Evolutionary conservation across 1,140 invertebrate species (phyloP).

Genomic region (Asbolus verrucosus): DNA sequence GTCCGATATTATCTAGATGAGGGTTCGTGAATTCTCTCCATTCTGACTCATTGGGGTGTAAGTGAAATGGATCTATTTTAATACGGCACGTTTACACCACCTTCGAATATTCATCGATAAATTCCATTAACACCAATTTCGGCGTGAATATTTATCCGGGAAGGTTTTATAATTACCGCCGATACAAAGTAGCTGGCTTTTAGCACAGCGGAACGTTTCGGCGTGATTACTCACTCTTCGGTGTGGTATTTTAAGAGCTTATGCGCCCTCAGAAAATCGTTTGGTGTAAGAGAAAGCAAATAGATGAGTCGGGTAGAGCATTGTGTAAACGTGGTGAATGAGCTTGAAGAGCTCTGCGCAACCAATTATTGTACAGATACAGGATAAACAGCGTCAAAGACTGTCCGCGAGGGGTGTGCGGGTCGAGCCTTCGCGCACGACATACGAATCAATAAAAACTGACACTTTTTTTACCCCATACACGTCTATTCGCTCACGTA

Average conservation of each 20-base stretch:
- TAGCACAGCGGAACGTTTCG: no score
- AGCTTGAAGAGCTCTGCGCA: conserved; percentile 52
- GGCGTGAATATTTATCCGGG: no score
- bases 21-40: neutral
- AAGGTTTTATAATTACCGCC: no score
- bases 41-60: neutral
- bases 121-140: no score
- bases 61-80: neutral
- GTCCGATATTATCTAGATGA: neutral
- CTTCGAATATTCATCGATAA: neutral
- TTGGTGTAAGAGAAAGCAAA: conserved; percentile 1
- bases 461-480: conserved; percentile 57
- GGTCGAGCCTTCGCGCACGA: conserved; percentile 50
- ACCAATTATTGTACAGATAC: conserved; percentile 55
- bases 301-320: conserved; percentile 9
- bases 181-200: no score
- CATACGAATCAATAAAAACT: conserved; percentile 59
- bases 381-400: conserved; percentile 52
- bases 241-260: no score
- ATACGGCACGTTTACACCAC: neutral
- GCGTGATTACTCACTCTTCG: no score
- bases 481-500: conserved; percentile 52
- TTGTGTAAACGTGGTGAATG: conserved; percentile 49
- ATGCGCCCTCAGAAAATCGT: no score
- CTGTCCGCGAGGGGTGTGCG: conserved; percentile 33